phyloP scores from a whole-genome alignment of 2,888 invertebrate genomes.

The Rhogogaster chlorosoma region DNA sequence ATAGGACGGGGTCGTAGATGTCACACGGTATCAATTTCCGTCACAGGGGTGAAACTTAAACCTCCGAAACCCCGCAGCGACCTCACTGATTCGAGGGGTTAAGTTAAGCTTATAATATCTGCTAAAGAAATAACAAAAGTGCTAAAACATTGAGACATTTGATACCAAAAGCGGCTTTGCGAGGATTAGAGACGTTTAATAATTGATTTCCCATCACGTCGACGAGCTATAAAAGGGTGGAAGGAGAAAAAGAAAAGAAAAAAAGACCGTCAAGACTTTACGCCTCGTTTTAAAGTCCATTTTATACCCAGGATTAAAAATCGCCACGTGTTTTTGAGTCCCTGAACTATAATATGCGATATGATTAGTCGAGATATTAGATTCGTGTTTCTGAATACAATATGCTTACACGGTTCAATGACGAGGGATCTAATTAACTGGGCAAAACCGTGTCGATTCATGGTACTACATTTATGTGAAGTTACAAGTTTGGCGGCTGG shows the following conservation, averaged over 20 bases:
- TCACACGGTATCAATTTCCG: slow-evolving; percentile 66
- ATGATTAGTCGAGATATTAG: too few species aligned
- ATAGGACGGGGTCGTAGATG: slow-evolving; percentile 35
- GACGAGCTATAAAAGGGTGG: background rate
- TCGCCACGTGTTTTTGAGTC: too few species aligned
- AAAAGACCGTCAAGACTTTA: too few species aligned
- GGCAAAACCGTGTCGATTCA: background rate
- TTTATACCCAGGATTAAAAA: too few species aligned
- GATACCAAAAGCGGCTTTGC: background rate
- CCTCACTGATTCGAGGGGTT: slow-evolving; percentile 68
- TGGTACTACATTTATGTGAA: background rate
- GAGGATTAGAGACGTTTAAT: background rate
- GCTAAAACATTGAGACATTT: slow-evolving; percentile 34
- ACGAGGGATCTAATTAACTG: background rate
- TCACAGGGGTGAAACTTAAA: slow-evolving; percentile 66
- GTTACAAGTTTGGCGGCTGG: background rate
- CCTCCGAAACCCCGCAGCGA: slow-evolving; percentile 70
- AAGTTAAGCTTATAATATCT: slow-evolving; percentile 64
- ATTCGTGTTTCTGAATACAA: too few species aligned
- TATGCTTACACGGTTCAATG: background rate
- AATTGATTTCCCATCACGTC: background rate
- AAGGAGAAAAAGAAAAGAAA: too few species aligned
- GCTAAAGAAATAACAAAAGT: slow-evolving; percentile 12
- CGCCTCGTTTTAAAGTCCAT: too few species aligned
- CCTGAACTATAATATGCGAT: too few species aligned